Evolutionary conservation across 2,113 vertebrate species (phyloP).

Genomic region (Siphamia tubifer): DNA sequence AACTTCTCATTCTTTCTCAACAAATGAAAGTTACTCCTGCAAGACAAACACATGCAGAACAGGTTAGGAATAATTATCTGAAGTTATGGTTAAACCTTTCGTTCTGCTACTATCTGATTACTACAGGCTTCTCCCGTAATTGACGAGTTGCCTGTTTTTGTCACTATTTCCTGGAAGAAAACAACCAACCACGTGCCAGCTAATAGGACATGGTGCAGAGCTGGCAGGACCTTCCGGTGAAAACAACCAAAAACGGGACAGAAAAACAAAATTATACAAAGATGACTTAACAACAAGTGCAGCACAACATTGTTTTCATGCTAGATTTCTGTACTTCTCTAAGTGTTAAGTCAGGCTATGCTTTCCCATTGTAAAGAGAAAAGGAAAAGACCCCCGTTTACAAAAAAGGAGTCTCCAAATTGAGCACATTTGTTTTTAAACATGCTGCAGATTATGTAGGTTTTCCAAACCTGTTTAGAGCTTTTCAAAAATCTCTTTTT

Average conservation of each 20-base stretch:
- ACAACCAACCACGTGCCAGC: not conserved
- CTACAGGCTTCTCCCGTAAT: slow-evolving; percentile 15
- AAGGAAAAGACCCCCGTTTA: no score
- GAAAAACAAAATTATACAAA: not conserved
- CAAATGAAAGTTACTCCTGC: slow-evolving; percentile 95
- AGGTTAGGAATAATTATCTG: not conserved
- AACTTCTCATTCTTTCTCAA: slow-evolving; percentile 98
- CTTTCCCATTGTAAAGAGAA: no score
- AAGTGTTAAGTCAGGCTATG: no score
- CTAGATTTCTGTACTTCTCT: not conserved
- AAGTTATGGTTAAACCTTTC: not conserved
- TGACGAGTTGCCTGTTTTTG: slow-evolving; percentile 46
- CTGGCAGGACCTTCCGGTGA: not conserved
- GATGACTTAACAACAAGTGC: not conserved
- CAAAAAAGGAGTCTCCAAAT: no score
- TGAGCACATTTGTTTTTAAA: no score
- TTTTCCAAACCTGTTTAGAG: no score
- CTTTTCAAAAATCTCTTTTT: no score
- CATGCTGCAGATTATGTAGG: no score
- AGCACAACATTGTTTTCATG: not conserved
- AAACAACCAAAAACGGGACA: not conserved
- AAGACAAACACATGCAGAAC: slow-evolving; percentile 18
- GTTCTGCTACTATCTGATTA: not conserved
- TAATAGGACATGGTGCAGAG: not conserved
- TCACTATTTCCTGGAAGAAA: slow-evolving; percentile 23